phyloP scores from a whole-genome alignment of 2,888 invertebrate genomes.

The Tetheella fluctuosa region DNA sequence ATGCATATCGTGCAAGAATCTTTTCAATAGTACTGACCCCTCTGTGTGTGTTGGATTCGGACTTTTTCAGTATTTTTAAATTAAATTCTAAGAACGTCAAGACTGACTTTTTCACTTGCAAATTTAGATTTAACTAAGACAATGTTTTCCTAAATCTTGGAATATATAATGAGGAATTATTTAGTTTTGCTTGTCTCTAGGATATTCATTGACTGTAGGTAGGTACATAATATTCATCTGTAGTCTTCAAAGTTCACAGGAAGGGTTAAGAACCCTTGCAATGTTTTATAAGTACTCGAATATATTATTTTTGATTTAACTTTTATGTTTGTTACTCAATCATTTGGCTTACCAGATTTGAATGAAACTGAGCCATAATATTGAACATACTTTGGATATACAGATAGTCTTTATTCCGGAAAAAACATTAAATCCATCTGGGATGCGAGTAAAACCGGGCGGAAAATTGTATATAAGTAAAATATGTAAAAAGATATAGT shows the following conservation, averaged over 20 bases:
- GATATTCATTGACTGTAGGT: neutral
- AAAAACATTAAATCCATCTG: too few species aligned
- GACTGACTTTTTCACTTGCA: neutral
- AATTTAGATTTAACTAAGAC: neutral
- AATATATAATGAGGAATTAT: conserved; percentile 3
- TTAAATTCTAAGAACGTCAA: neutral
- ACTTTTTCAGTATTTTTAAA: neutral
- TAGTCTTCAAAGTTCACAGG: neutral
- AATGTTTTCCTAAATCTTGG: neutral
- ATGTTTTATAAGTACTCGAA: neutral
- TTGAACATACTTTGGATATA: too few species aligned
- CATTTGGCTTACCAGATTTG: too few species aligned
- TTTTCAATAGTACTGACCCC: neutral
- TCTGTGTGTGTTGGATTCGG: neutral
- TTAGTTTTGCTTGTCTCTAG: neutral
- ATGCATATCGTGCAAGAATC: too few species aligned
- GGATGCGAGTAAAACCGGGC: too few species aligned
- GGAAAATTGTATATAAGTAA: too few species aligned
- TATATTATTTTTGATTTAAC: too few species aligned
- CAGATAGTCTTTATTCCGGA: too few species aligned
- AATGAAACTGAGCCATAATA: too few species aligned
- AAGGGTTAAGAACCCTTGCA: neutral
- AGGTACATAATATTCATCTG: neutral
- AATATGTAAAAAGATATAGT: too few species aligned
- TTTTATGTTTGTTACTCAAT: too few species aligned